Base-by-base conservation (phyloP, 2,888 invertebrate species). In the Germaria angustata region DNA sequence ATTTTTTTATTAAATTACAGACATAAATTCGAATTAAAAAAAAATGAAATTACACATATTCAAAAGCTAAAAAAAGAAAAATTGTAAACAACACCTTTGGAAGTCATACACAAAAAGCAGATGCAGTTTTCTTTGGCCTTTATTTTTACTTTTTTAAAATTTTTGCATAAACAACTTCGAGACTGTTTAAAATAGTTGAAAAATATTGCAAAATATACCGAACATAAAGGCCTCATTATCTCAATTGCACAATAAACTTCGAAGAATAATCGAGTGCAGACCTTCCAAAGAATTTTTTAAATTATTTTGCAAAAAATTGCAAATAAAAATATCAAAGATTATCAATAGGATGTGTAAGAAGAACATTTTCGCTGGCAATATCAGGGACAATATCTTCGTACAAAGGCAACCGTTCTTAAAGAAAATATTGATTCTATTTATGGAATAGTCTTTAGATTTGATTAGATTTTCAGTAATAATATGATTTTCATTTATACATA, bases 201-300 rank as follows among this genome's bases (percentile, higher is more conserved):
- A 65, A 66, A 32, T 28, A 59, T 57, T 57, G 20, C n/a, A 13
- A 71, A 13, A 51, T 7, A 46, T n/a, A 59, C 9, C 28, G 24
- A 53, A 49, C 17, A 61, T 63, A 63, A 68, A 75, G 36, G 28
- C 51, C 68, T 46, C 61, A 68, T 61, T 68, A 73, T 61, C 66
- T 66, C 44, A 73, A 68, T 68, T 68, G 53, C 53, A 44, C 36
- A 73, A 73, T 53, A 46, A 46, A 44, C 17, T 46, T 13, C 13
- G 7, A 20, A 57, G 65, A 55, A 69, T 41, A 41, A 39, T 34
- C 61, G 55, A 61, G n/a, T 3, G 4, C 65, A 75, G 68, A 69
- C 6, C 4, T 24, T 44, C n/a, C 0, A 77, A 77, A 69, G 41
- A 24, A 28, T 53, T 1, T 53, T n/a, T 53, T 28, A 3, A 28